A percentile compares a stretch with the other conserved stretches of the same genome.
phyloP scores from a whole-genome alignment of 2,113 vertebrate species.

The Egretta garzetta region DNA sequence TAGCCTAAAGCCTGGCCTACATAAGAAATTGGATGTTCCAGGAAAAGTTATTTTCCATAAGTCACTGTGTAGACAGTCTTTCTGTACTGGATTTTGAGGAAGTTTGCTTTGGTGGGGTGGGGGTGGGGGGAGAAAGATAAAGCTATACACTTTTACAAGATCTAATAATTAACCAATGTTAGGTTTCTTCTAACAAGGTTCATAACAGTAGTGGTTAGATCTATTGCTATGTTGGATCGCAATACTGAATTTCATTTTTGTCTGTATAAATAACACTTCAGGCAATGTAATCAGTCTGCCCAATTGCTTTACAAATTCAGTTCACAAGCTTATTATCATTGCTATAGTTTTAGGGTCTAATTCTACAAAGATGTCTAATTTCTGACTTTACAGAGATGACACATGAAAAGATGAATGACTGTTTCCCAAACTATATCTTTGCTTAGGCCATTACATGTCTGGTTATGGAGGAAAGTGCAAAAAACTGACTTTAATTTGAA shows the following conservation, averaged over 20 bases:
- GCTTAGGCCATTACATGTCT: not conserved
- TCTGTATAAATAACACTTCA: not conserved
- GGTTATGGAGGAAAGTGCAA: not conserved
- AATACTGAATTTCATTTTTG: not conserved
- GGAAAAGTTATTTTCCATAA: not conserved
- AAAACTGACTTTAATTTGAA: not conserved
- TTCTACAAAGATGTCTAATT: not conserved
- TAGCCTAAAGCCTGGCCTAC: not conserved
- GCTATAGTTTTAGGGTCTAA: not conserved
- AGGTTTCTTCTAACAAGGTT: not conserved
- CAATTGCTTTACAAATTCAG: not conserved
- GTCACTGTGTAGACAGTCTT: not conserved
- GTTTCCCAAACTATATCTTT: not conserved
- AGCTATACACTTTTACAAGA: not conserved
- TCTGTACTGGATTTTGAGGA: not conserved
- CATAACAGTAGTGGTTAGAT: not conserved
- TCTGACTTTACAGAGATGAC: not conserved
- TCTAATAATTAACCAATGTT: not conserved
- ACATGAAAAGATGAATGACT: not conserved
- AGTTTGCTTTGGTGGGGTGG: not conserved
- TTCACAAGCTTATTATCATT: not conserved
- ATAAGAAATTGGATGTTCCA: not conserved
- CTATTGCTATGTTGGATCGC: not conserved
- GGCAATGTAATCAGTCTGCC: not conserved
- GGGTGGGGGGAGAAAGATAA: rapidly evolving